Evolutionary conservation across 2,888 invertebrate genomes (phyloP).

Genomic region (Hyles lineata): DNA sequence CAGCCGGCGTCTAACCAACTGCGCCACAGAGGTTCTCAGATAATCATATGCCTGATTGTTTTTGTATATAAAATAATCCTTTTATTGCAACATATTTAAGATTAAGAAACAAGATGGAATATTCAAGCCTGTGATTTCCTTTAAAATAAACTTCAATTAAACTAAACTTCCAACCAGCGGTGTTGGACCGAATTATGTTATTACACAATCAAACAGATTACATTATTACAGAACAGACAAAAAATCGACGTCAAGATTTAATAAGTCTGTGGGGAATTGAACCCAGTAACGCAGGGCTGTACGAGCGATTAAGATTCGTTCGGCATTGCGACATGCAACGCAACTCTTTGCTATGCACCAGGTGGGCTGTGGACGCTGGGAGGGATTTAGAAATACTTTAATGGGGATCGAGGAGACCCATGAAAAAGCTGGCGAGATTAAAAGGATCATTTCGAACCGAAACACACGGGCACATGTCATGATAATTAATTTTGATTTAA

Average conservation of each 20-base stretch:
- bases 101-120: too few relatives aligned
- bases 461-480: too few relatives aligned
- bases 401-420: not conserved
- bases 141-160: too few relatives aligned
- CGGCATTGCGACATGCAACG: slow-evolving; percentile 25
- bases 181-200: not conserved
- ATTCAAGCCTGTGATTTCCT: too few relatives aligned
- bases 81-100: too few relatives aligned
- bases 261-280: not conserved
- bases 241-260: not conserved
- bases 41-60: too few relatives aligned
- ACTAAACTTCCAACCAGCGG: too few relatives aligned
- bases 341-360: slow-evolving; percentile 24
- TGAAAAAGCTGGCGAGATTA: not conserved
- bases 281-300: slow-evolving; percentile 10
- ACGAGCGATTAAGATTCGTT: slow-evolving; percentile 17
- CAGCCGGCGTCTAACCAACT: too few relatives aligned
- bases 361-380: not conserved
- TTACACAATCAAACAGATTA: not conserved
- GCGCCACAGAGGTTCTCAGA: too few relatives aligned
- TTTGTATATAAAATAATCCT: too few relatives aligned
- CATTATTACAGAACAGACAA: not conserved
- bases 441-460: too few relatives aligned
- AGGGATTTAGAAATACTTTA: not conserved
- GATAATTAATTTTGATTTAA: too few relatives aligned